A percentile compares a stretch with the other conserved stretches of the same genome.
Conservation (phyloP, 2,113 vertebrate species). For the Neomonachus schauinslandi region DNA sequence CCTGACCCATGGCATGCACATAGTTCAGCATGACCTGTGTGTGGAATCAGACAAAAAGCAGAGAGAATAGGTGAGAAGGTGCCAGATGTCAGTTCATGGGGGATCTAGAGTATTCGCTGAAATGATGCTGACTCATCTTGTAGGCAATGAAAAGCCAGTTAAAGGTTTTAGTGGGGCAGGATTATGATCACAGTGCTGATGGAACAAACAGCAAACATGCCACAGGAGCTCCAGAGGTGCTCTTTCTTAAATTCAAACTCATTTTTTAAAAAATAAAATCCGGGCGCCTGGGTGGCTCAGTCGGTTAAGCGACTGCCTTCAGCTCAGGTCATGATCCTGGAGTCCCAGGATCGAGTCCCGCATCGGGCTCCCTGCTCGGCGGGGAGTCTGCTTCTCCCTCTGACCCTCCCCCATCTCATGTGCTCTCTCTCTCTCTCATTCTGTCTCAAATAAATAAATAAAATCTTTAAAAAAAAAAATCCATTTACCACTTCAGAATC, state of each 20-base stretch:
- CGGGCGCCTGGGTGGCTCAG: no score
- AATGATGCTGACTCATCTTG: not conserved
- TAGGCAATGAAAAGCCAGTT: not conserved
- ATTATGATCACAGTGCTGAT: not conserved
- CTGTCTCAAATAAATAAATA: no score
- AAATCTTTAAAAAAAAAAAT: not conserved
- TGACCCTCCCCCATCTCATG: no score
- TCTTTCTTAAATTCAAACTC: not conserved
- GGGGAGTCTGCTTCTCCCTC: no score
- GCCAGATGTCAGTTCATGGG: not conserved
- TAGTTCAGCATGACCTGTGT: rapidly evolving
- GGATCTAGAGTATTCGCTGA: no score
- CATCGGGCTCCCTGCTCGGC: no score
- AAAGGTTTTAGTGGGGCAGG: not conserved
- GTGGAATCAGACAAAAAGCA: not conserved
- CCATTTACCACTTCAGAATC: not conserved
- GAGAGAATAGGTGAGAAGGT: not conserved
- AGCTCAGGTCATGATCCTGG: no score
- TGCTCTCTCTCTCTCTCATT: no score
- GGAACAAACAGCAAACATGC: not conserved
- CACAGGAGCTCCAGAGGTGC: not conserved
- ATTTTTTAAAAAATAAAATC: not conserved
- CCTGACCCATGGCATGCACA: rapidly evolving
- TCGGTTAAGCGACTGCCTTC: no score
- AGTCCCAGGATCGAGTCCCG: no score